These are phyloP conservation scores for Phylloscopus collybita DNA, from an alignment of 2,797 vertebrate species.

Conservation along the genomic window DNA sequence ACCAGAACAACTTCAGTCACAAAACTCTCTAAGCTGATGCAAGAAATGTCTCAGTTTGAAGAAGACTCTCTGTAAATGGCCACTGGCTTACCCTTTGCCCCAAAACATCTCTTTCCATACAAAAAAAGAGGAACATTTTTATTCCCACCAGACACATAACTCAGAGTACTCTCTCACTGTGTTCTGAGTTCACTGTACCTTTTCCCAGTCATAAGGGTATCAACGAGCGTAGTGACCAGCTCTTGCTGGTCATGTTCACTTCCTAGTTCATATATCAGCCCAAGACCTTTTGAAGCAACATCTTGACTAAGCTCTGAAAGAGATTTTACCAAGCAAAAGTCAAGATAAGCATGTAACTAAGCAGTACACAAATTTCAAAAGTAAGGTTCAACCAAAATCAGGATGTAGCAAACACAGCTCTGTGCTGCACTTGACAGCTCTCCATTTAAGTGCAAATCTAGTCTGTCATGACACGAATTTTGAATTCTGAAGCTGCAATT, in stretches of 20 bases:
- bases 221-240: conserved; percentile 93
- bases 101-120: background rate
- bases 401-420: background rate
- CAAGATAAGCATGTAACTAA: background rate
- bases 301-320: conserved; percentile 94
- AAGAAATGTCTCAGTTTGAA: background rate
- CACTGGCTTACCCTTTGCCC: background rate
- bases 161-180: background rate
- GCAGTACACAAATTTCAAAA: background rate
- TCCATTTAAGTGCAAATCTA: background rate
- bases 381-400: background rate
- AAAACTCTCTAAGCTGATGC: background rate
- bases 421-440: background rate
- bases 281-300: conserved; percentile 96
- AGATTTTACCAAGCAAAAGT: conserved; percentile 38
- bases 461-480: background rate
- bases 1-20: background rate
- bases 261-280: conserved; percentile 96
- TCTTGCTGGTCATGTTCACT: conserved; percentile 93
- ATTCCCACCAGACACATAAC: background rate
- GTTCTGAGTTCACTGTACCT: conserved; percentile 78
- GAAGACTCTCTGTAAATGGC: background rate
- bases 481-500: background rate
- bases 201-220: conserved; percentile 98
- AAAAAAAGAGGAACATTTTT: background rate